Conservation (phyloP, 2,888 invertebrate species). For the Drosophila mimica region DNA sequence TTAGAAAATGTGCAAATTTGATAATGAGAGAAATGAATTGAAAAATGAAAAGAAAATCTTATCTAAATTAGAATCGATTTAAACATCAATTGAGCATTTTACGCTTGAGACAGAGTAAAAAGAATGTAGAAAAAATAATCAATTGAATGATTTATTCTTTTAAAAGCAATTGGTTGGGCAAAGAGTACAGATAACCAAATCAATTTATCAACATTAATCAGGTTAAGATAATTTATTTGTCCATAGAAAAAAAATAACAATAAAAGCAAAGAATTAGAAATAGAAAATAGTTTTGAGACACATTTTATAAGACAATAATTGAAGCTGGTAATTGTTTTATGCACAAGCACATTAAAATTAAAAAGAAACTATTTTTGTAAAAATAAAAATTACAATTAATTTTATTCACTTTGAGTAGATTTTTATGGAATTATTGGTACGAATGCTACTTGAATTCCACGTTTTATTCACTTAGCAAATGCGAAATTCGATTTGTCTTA, state of each 20-base stretch:
- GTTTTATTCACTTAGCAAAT: slow-evolving; percentile 39
- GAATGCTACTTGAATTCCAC: slow-evolving; percentile 20
- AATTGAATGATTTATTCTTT: slow-evolving; percentile 8
- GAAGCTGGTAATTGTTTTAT: neutral
- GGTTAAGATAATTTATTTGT: neutral
- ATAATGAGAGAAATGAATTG: neutral
- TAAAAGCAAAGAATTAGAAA: neutral
- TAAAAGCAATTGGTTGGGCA: neutral
- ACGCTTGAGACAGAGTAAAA: neutral
- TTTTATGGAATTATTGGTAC: slow-evolving; percentile 15
- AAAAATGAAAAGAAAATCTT: neutral
- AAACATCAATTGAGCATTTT: neutral
- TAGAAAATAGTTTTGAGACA: neutral
- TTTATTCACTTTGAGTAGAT: neutral
- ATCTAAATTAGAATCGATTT: neutral
- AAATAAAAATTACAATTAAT: neutral
- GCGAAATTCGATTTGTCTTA: slow-evolving; percentile 68
- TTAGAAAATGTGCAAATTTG: neutral
- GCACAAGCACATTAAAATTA: neutral
- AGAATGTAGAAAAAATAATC: neutral
- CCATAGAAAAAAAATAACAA: no score
- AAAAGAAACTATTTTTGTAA: neutral
- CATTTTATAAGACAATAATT: neutral
- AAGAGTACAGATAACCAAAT: neutral
- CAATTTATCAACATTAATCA: slow-evolving; percentile 6